Evolutionary conservation across 2,888 invertebrate species (phyloP).

Genomic region (Napeogenes inachia): DNA sequence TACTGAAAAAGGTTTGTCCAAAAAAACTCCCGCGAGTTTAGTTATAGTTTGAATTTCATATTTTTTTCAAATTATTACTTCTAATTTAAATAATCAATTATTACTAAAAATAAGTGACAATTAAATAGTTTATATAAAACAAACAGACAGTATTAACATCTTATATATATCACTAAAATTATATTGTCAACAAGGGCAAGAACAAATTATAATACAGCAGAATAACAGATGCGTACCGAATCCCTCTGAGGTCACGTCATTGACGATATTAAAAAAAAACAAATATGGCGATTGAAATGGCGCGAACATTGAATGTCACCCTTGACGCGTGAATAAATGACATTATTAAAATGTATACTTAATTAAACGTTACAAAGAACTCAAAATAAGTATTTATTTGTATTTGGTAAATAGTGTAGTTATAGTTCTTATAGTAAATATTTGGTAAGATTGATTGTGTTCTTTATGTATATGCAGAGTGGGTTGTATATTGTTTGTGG

Average conservation of each 20-base stretch:
- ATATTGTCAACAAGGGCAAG: conserved; percentile 33
- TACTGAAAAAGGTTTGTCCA: too few species aligned
- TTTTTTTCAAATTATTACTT: too few species aligned
- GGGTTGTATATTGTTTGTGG: neutral
- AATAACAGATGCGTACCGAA: conserved; percentile 58
- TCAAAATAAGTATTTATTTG: conserved; percentile 11
- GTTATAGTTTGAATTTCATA: too few species aligned
- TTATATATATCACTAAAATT: conserved; percentile 19
- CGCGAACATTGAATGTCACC: conserved; percentile 48
- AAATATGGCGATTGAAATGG: conserved; percentile 54
- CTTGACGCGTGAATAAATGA: conserved; percentile 26
- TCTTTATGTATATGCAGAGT: neutral
- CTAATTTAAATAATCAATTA: neutral
- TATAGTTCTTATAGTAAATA: neutral
- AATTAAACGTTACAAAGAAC: conserved; percentile 21
- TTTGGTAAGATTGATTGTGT: conserved; percentile 3
- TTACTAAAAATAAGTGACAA: neutral
- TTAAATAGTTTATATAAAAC: too few species aligned
- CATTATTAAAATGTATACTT: conserved; percentile 32
- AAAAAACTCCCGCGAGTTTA: too few species aligned
- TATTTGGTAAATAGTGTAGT: conserved; percentile 1
- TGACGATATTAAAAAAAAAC: conserved; percentile 56
- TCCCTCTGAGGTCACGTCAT: conserved; percentile 48
- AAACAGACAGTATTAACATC: too few species aligned
- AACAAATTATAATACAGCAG: conserved; percentile 45